A percentile compares a stretch with the other conserved stretches of the same genome.
Conservation (phyloP, 1,140 invertebrate genomes). For the Hermetia illucens region DNA sequence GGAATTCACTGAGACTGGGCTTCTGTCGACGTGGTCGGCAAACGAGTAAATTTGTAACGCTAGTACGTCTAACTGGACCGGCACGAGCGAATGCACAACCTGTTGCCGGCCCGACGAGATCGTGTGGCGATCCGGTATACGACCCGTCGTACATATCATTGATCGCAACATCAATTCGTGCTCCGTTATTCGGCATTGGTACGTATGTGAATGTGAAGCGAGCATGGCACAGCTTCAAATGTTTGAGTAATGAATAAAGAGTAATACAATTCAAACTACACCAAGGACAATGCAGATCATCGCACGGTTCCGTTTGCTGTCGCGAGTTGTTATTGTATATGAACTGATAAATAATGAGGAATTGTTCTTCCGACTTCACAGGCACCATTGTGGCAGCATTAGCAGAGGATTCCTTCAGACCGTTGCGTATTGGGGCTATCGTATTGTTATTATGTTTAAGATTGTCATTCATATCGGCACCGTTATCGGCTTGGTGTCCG, state of each 20-base stretch:
- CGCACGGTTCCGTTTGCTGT: conserved; percentile 86
- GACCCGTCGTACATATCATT: conserved; percentile 93
- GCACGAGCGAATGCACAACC: conserved; percentile 49
- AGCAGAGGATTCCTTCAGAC: not conserved
- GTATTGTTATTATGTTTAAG: conserved; percentile 9
- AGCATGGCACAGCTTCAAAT: conserved; percentile 85
- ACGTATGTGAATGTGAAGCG: conserved; percentile 72
- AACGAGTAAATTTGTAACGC: conserved; percentile 78
- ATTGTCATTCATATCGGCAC: conserved; percentile 31
- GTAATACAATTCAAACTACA: conserved; percentile 79
- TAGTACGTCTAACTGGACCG: conserved; percentile 70
- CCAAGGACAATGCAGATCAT: conserved; percentile 89
- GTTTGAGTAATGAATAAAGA: conserved; percentile 81
- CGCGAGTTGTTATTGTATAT: conserved; percentile 88
- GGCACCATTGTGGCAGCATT: not conserved
- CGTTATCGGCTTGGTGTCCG: conserved; percentile 49
- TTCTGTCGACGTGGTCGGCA: conserved; percentile 61
- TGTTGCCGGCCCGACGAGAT: conserved; percentile 60
- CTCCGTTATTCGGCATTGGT: conserved; percentile 61
- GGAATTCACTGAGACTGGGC: conserved; percentile 66
- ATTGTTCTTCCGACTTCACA: conserved; percentile 20
- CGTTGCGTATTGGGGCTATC: conserved; percentile 9
- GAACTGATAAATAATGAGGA: conserved; percentile 88
- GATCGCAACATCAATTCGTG: conserved; percentile 85
- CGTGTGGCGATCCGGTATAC: conserved; percentile 87